phyloP scores from a whole-genome alignment of 1,140 invertebrate genomes.

The Micrasema minimum region DNA sequence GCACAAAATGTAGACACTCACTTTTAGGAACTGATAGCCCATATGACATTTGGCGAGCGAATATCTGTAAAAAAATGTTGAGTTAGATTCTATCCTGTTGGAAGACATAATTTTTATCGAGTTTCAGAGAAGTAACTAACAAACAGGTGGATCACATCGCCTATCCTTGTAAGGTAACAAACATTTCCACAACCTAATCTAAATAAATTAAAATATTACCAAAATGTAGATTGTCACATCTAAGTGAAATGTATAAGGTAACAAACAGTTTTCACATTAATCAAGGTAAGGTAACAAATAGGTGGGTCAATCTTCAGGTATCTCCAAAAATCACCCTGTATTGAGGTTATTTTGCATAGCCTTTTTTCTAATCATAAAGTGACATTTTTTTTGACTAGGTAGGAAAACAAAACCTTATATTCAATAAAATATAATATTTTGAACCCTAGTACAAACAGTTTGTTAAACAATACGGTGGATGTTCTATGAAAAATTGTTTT shows the following conservation, averaged over 20 bases:
- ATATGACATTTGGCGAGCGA: slow-evolving; percentile 66
- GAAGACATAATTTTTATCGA: slow-evolving; percentile 66
- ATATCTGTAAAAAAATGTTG: slow-evolving; percentile 66
- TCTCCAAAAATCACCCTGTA: too few species aligned
- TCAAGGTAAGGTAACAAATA: too few species aligned
- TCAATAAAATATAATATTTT: too few species aligned
- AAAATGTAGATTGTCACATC: too few species aligned
- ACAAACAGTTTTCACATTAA: background rate
- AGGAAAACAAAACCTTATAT: too few species aligned
- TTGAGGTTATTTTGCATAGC: background rate
- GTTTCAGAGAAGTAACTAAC: slow-evolving; percentile 65
- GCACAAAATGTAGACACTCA: slow-evolving; percentile 41
- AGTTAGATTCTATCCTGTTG: slow-evolving; percentile 62
- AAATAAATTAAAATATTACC: slow-evolving; percentile 3
- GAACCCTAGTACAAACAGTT: too few species aligned
- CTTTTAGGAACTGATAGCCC: slow-evolving; percentile 67
- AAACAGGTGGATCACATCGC: slow-evolving; percentile 68
- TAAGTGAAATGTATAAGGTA: too few species aligned
- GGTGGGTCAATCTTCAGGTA: too few species aligned
- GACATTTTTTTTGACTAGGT: background rate
- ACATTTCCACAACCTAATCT: slow-evolving; percentile 69
- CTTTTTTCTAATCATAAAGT: background rate
- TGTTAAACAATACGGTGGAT: too few species aligned
- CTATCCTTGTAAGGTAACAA: slow-evolving; percentile 68
- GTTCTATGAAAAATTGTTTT: too few species aligned